Base-by-base conservation (phyloP, 2,888 invertebrate genomes). In the Acrocyrtus sp. region DNA sequence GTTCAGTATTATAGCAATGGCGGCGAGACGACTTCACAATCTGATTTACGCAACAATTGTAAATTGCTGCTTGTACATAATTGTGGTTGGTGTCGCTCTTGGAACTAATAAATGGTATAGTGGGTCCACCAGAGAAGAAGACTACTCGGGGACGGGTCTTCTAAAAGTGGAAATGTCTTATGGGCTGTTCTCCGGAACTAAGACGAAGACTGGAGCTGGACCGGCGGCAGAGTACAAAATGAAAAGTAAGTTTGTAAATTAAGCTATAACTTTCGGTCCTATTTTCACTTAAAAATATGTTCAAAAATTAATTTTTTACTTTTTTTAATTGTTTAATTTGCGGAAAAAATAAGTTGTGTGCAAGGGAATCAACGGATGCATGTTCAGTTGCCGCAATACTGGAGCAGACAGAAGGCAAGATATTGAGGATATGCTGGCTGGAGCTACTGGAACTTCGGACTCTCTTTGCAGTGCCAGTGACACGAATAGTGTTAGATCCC, bases 361-460 rank as follows among this genome's bases (percentile, higher is more conserved):
- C 26, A 19, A 58, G 29, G 61, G 41, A 1, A 58, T 56, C 15
- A 66, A 65, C 19, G 51, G 63, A 26, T 78, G 78, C 65, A 80
- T 80, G 80, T 79, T 51, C 39, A 80, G 80, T 47, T 79, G 80
- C 53, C 78, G 78, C 0, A 29, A 0, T n/a, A 66, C 41, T 1
- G 21, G 53, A 12, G 47, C 27, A 5, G 39, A 45, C 1, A 45
- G 80, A n/a, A 73, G 72, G 53, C 17, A 21, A 19, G 77, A 80
- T 60, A 19, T 80, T n/a, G 39, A 73, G n/a, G 27, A 63, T 26
- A 6, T 74, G 15, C 21, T 58, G 1, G 34, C 21, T 24, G 65
- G 39, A 21, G 15, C 15, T 8, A n/a, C n/a, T n/a, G 26, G n/a
- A 5, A 47, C 26, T 15, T 34, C 19, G 15, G 34, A 17, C 34